Conservation (phyloP, 2,888 invertebrate genomes). For the Holacanthella duospinosa region DNA sequence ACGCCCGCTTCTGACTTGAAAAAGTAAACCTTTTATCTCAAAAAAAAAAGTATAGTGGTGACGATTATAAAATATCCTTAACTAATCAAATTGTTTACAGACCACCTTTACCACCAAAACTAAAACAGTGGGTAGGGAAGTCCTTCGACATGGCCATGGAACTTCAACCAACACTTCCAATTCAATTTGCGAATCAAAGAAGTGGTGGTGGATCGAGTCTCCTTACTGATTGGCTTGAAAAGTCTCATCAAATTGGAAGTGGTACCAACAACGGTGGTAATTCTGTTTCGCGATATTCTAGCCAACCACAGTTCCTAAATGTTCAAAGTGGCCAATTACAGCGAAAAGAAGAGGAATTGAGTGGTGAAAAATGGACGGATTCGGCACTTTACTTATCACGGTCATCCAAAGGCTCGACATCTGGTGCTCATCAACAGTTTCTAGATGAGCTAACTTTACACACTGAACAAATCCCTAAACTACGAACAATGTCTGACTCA, state of each 20-base stretch:
- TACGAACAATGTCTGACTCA: constrained; percentile 33
- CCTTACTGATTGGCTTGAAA: background rate
- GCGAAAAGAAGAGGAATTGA: background rate
- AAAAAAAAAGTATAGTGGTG: background rate
- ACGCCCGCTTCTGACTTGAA: background rate
- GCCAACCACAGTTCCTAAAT: background rate
- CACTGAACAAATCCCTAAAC: background rate
- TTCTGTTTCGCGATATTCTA: background rate
- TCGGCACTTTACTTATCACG: constrained; percentile 26
- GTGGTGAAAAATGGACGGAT: constrained; percentile 23
- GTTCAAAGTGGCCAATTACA: background rate
- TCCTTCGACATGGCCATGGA: constrained; percentile 26
- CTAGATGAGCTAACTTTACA: background rate
- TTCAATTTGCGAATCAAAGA: background rate
- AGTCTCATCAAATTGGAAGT: background rate
- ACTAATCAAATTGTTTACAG: background rate
- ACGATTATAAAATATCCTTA: background rate
- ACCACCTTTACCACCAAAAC: constrained; percentile 35
- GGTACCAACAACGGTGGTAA: background rate
- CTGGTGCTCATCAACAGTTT: background rate
- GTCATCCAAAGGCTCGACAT: constrained; percentile 10
- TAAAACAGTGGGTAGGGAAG: constrained; percentile 31
- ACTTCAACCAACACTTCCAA: background rate
- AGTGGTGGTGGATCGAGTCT: background rate
- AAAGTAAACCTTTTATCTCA: too few species aligned